These are phyloP conservation scores for Charaxes varanes DNA, from an alignment of 1,140 invertebrate genomes.

Conservation along the genomic window DNA sequence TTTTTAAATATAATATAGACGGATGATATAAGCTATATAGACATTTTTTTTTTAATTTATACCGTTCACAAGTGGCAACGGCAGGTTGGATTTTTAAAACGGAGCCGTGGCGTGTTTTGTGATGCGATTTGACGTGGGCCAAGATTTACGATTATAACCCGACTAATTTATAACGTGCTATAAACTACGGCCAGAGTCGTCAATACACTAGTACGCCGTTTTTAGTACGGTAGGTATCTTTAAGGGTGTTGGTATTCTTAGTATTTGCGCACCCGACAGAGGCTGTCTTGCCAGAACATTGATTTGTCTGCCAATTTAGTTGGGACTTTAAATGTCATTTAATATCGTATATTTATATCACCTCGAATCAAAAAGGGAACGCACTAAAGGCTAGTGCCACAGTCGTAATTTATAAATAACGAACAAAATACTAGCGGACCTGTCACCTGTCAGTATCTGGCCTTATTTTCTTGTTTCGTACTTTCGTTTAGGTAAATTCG, in stretches of 20 bases:
- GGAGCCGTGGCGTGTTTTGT: conserved; percentile 42
- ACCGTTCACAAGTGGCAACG: conserved; percentile 7
- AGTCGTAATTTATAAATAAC: too few relatives aligned
- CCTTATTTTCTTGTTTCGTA: too few relatives aligned
- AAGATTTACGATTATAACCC: conserved; percentile 64
- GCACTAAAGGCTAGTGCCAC: too few relatives aligned
- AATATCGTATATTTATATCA: too few relatives aligned
- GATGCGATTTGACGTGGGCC: conserved; percentile 53
- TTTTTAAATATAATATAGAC: background rate
- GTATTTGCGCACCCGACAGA: background rate
- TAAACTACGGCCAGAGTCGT: conserved; percentile 57
- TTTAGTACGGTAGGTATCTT: conserved; percentile 1
- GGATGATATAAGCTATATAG: conserved; percentile 10
- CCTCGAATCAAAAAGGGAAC: too few relatives aligned
- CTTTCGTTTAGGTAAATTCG: too few relatives aligned
- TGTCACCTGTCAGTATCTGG: too few relatives aligned
- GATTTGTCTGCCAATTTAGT: too few relatives aligned
- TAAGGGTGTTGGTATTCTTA: background rate
- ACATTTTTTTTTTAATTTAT: background rate
- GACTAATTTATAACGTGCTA: conserved; percentile 55
- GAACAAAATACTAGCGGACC: too few relatives aligned
- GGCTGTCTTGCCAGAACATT: too few relatives aligned
- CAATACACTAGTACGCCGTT: conserved; percentile 28
- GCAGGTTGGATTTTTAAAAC: conserved; percentile 38
- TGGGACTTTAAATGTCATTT: too few relatives aligned